Base-by-base conservation (phyloP, 2,888 invertebrate species). In the Zaprionus lineosus region DNA sequence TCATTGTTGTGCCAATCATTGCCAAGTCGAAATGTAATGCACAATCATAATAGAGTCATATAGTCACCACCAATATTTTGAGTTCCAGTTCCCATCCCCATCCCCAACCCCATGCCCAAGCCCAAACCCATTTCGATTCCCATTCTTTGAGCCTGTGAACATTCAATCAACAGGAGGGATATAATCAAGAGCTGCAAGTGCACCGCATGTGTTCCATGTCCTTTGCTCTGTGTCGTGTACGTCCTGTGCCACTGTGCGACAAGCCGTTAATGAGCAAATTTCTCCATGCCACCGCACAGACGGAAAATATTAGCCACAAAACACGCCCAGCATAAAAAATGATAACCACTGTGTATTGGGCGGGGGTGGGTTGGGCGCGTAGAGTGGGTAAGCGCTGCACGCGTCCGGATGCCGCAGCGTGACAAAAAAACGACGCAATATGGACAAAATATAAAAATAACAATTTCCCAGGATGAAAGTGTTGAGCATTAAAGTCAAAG, bases 231-330 rank as follows among this genome's bases (percentile, higher is more conserved):
- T 33, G 33, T 33, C 33, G 4, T 15, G 48, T 4, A 47, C 44
- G 65, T 50, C 48, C 48, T 40, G 50, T 58, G 65, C 47, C 65
- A 56, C 58, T 63, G 67, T 71, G 72, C 68, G 68, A 63, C 69
- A 71, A 70, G 74, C 62, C 73, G 67, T 77, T 84, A 85, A 84
- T 83, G 81, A 81, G 71, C 64, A 66, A 72, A 75, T 75, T 82
- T 71, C 53, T 62, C 48, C 61, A 60, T 59, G 70, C 59, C 55
- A 47, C 66, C 60, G 67, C 70, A 48, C 70, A 64, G 69, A 56
- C 86, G 88, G 87, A 87, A 78, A 88, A 88, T 84, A 88, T 88
- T 88, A 88, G 88, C 88, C 88, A 71, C 88, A 88, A 64, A 75
- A 82, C 87, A 87, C 87, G 87, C 87, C 87, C 77, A 55, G 68